Evolutionary conservation across 2,797 vertebrate species (phyloP), one percentile per base, ranked within the genome.

Genomic region (Phoeniculus purpureus): DNA sequence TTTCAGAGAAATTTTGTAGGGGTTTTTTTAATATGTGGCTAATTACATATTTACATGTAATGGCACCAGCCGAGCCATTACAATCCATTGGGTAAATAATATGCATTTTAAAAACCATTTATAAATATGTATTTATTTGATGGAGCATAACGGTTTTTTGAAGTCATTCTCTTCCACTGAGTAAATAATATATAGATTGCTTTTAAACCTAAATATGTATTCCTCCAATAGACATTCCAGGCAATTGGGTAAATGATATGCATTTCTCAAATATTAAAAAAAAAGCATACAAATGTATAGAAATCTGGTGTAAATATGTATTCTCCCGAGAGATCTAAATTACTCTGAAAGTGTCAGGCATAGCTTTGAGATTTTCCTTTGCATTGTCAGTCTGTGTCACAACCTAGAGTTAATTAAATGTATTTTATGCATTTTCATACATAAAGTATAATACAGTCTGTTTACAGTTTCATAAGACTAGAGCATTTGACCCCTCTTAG

Each of bases 71-170:
- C 92, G 90, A 96, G 85, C 81, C 84, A 91, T 94, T 91, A 45
- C 84, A 94, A 85, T 82, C 80, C 87, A 86, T 91, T 68, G 81
- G 65, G 84, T 94, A 95, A 96, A 96, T 91, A 95, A 93, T 94
- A 90, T 26, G 79, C 93, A 91, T 97, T 96, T 97, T 93, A 94
- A 94, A 95, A 96, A 66, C 70, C 87, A 89, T 96, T 92, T 94
- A 93, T 96, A 96, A 96, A 95, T 97, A 96, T 96, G 93, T 96
- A 96, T 96, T 96, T 97, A 95, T 94, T 96, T 96, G 92, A 86
- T 89, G 80, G 94, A 94, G 87, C 95, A 93, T 95, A 96, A 93
- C 78, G 5, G n/a, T 52, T 89, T 95, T 96, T 95, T 92, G 65
- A 94, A 96, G 81, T 91, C 80, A 81, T 96, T 97, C 91, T 95